Evolutionary conservation across 2,113 vertebrate species (phyloP).

Genomic region (Rousettus leschenaultii): DNA sequence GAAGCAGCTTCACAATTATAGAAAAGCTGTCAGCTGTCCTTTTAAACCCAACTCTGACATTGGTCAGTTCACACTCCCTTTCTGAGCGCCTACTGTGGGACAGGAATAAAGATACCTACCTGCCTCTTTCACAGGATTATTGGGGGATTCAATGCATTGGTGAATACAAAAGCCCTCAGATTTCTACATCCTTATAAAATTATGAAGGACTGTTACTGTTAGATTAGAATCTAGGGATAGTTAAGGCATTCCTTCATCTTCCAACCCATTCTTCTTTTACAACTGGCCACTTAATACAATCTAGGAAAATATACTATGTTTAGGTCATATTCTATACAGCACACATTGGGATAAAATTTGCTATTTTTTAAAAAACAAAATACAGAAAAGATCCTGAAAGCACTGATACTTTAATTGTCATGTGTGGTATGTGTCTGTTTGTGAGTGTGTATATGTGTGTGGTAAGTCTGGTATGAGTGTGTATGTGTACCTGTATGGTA

Average conservation of each 20-base stretch:
- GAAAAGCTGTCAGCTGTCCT: not conserved
- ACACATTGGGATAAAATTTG: not conserved
- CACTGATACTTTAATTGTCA: not conserved
- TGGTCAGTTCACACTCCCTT: not conserved
- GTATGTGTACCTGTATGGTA: not conserved
- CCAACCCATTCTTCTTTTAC: not conserved
- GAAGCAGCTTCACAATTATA: not conserved
- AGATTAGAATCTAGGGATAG: not conserved
- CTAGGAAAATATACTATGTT: not conserved
- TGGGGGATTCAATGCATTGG: not conserved
- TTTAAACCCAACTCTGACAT: not conserved
- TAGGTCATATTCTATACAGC: not conserved
- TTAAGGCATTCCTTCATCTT: not conserved
- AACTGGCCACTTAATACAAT: not conserved
- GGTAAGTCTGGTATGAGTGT: not conserved
- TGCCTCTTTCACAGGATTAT: not conserved
- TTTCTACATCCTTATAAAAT: not conserved
- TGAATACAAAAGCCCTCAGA: not conserved
- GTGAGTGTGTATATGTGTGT: not conserved
- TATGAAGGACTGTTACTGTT: not conserved
- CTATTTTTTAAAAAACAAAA: not conserved
- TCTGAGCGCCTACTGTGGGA: not conserved
- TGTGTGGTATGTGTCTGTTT: not conserved
- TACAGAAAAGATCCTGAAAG: not conserved
- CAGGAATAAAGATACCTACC: not conserved